Evolutionary conservation across 2,888 invertebrate species (phyloP).

Genomic region (Temnothorax ravouxi): DNA sequence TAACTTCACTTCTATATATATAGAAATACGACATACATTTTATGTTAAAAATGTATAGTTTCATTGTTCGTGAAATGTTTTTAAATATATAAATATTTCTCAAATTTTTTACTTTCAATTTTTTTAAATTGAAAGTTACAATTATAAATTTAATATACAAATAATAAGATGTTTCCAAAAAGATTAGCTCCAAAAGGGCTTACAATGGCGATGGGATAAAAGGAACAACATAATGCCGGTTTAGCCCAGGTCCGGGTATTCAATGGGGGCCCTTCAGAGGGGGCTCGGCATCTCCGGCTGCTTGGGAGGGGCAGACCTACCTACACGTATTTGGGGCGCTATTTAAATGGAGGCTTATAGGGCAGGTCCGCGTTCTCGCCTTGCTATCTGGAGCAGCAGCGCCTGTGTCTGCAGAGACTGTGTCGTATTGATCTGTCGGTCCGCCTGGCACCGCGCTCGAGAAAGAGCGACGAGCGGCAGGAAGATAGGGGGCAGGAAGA

Average conservation of each 20-base stretch:
- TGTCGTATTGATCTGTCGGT: slow-evolving; percentile 85
- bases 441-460: slow-evolving; percentile 74
- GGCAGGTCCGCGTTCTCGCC: slow-evolving; percentile 73
- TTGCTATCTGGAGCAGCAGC: slow-evolving; percentile 83
- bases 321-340: slow-evolving; percentile 75
- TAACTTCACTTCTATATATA: not conserved
- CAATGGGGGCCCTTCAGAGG: slow-evolving; percentile 14
- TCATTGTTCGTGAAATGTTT: not conserved
- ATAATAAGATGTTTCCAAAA: not conserved
- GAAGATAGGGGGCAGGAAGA: slow-evolving; percentile 57
- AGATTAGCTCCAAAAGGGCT: not conserved
- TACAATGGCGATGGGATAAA: slow-evolving; percentile 2
- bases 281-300: slow-evolving; percentile 6
- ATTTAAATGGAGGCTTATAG: slow-evolving; percentile 82
- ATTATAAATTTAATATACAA: not conserved
- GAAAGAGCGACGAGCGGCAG: slow-evolving; percentile 70
- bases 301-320: slow-evolving; percentile 19
- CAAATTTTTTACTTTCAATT: not conserved
- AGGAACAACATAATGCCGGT: not conserved
- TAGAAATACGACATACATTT: not conserved
- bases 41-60: not conserved
- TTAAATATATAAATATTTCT: not conserved
- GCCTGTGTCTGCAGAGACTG: slow-evolving; percentile 75
- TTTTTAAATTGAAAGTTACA: not conserved
- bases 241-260: slow-evolving; percentile 52